Percentiles rank a stretch among this genome's conserved stretches.
Evolutionary conservation across 2,797 vertebrate genomes (phyloP).

Genomic region (Corythornis leucogaster): DNA sequence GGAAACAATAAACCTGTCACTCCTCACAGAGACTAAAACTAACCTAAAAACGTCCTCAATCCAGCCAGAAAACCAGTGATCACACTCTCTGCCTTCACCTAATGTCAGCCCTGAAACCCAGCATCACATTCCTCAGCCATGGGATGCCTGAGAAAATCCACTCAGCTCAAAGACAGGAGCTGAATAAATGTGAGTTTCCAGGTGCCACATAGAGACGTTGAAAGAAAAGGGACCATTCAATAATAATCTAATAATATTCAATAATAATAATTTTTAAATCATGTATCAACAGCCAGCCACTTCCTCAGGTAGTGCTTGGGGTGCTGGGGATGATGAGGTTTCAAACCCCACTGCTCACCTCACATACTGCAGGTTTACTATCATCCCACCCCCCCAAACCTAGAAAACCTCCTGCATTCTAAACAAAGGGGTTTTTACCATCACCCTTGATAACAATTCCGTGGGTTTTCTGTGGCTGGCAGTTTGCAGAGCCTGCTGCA

Average conservation of each 20-base stretch:
- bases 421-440: slow-evolving; percentile 3
- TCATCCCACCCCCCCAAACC: neutral
- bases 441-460: neutral
- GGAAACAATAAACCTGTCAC: neutral
- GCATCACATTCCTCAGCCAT: neutral
- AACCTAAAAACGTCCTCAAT: no score
- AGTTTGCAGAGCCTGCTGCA: neutral
- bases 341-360: slow-evolving; percentile 8
- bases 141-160: neutral
- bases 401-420: neutral
- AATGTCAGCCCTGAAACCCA: neutral
- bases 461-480: neutral
- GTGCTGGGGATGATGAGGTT: neutral
- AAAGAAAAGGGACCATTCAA: neutral
- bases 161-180: neutral
- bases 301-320: neutral
- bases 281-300: neutral
- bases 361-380: neutral
- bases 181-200: neutral
- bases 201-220: neutral
- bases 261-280: no score
- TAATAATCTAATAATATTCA: no score
- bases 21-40: neutral
- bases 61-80: neutral
- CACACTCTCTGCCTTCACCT: neutral